Evolutionary conservation across 2,113 vertebrate species (phyloP).

Genomic region (Micronycteris hirsuta): DNA sequence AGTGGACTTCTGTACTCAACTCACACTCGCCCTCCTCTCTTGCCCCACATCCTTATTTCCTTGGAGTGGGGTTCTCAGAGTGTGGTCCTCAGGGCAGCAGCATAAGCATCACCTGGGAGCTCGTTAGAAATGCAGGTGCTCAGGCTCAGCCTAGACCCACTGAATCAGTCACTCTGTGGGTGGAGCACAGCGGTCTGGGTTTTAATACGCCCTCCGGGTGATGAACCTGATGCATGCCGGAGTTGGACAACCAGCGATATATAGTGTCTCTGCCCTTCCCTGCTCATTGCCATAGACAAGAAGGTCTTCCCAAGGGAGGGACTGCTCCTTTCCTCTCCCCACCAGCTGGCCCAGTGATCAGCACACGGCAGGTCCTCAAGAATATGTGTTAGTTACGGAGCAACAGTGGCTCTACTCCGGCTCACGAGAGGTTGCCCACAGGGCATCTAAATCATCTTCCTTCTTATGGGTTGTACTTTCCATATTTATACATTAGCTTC

Average conservation of each 20-base stretch:
- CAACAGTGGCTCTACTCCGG: not conserved
- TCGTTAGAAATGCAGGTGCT: not conserved
- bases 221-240: fast-evolving
- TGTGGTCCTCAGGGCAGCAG: not conserved
- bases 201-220: not conserved
- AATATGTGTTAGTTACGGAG: not conserved
- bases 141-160: not conserved
- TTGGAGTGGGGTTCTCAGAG: not conserved
- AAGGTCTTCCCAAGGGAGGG: not conserved
- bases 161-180: not conserved
- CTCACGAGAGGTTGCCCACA: fast-evolving
- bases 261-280: not conserved
- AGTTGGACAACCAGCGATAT: not conserved
- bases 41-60: not conserved
- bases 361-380: not conserved
- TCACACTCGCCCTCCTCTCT: no score
- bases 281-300: not conserved
- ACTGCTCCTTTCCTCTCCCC: not conserved
- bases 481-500: conserved; percentile 58
- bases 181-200: not conserved
- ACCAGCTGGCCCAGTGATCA: not conserved
- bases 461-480: conserved; percentile 22
- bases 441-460: not conserved
- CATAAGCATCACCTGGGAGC: not conserved
- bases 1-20: not conserved